phyloP scores from a whole-genome alignment of 2,113 vertebrate species.

The Seriola quinqueradiata region DNA sequence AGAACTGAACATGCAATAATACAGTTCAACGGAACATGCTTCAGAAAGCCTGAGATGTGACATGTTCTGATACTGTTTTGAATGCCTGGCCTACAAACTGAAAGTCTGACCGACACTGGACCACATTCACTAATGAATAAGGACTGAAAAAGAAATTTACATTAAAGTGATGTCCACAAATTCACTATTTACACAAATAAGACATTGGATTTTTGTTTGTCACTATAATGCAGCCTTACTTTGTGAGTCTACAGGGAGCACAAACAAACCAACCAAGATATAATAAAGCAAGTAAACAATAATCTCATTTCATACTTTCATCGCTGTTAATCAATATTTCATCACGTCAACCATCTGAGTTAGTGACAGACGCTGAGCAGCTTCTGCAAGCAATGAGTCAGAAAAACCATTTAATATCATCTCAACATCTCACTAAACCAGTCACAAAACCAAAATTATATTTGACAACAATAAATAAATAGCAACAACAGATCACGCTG shows the following conservation, averaged over 20 bases:
- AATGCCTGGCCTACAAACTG: neutral
- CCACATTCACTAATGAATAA: neutral
- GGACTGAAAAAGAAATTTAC: neutral
- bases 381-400: conserved; percentile 46
- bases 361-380: conserved; percentile 55
- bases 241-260: conserved; percentile 6
- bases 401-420: conserved; percentile 48
- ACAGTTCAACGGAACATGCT: neutral
- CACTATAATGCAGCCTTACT: neutral
- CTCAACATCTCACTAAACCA: conserved; percentile 24
- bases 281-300: conserved; percentile 58
- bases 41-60: neutral
- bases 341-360: conserved; percentile 50
- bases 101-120: neutral
- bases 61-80: neutral
- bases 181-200: neutral
- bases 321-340: conserved; percentile 69
- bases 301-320: conserved; percentile 56
- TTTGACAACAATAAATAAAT: conserved; percentile 46
- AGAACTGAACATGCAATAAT: neutral
- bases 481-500: conserved; percentile 20
- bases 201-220: neutral
- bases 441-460: conserved; percentile 23
- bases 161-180: neutral
- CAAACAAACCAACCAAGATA: conserved; percentile 36